Base-by-base conservation (phyloP, 2,888 invertebrate species). In the Drosophila multiciliata region DNA sequence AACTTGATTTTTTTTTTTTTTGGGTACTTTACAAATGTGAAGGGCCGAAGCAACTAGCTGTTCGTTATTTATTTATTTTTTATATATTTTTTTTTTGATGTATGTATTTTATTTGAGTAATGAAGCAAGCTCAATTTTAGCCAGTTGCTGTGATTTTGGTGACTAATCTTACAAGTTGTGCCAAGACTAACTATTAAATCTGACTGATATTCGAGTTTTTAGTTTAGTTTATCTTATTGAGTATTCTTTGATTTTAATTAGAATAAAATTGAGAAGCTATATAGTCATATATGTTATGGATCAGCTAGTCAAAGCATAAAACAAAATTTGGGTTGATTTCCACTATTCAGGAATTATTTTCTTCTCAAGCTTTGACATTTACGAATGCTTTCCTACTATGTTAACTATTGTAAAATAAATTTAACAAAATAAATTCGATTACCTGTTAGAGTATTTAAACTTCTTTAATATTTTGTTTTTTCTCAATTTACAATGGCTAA, bases 391-490 rank as follows among this genome's bases (percentile, higher is more conserved):
- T n/a, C 9, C 17, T 12, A 45, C 7, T 45, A 20, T 45, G 12
- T 7, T 15, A 15, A 35, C 17, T 35, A 20, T 23, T 1, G 9
- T 15, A 20, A 9, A 5, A 20, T 20, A 1, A 33, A 8, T 23
- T 3, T 7, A n/a, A 1, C 1, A 36, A 11, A 8, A 23, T 26
- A 2, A 36, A 12, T 7, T 29, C 2, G 15, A 15, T 55, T 57
- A 6, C 0, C 20, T 38, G 7, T 35, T n/a, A 74, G 75, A 9
- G 75, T 60, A 75, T 79, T 40, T 7, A 7, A 45, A 12, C 33
- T 55, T 63, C 62, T 49, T 20, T 32, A 2, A 17, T 3, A 20
- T 3, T 29, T 29, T 29, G 29, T 12, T 35, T n/a, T 36, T 62
- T 32, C 42, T 33, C 62, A 38, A 38, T 50, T 36, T 58, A 54